These are phyloP conservation scores for Andrena bicolor DNA, from an alignment of 2,888 invertebrate species.

Conservation along the genomic window DNA sequence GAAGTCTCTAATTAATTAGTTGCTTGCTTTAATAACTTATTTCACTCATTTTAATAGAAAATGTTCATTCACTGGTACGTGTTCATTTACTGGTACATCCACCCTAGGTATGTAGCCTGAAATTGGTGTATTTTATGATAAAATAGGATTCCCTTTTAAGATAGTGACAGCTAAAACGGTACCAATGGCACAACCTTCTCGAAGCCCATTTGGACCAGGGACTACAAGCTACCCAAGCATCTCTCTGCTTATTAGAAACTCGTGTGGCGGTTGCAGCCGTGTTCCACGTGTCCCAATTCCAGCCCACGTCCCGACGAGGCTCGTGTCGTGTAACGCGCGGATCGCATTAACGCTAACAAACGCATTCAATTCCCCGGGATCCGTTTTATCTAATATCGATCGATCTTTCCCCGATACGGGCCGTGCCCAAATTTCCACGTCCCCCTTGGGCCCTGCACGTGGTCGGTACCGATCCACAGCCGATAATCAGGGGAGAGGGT, in stretches of 20 bases:
- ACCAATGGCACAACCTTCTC: background rate
- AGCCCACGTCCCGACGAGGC: constrained; percentile 16
- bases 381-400: constrained; percentile 48
- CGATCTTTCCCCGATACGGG: constrained; percentile 42
- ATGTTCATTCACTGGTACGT: too few relatives aligned
- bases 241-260: background rate
- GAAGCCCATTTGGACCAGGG: background rate
- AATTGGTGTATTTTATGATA: too few relatives aligned
- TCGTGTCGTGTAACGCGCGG: constrained; percentile 21
- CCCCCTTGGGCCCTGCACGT: constrained; percentile 19
- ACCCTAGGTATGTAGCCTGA: too few relatives aligned
- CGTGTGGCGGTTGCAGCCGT: background rate
- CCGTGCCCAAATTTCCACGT: constrained; percentile 53
- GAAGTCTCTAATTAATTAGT: too few relatives aligned
- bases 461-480: constrained; percentile 48
- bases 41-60: too few relatives aligned
- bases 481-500: constrained; percentile 31
- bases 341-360: constrained; percentile 43
- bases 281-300: constrained; percentile 48
- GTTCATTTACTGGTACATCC: too few relatives aligned
- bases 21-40: too few relatives aligned
- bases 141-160: too few relatives aligned
- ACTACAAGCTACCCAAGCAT: background rate
- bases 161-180: too few relatives aligned
- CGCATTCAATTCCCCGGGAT: constrained; percentile 48